Evolutionary conservation across 64 coral and sea anemone species (phyloP).

Genomic region (Pocillopora verrucosa): DNA sequence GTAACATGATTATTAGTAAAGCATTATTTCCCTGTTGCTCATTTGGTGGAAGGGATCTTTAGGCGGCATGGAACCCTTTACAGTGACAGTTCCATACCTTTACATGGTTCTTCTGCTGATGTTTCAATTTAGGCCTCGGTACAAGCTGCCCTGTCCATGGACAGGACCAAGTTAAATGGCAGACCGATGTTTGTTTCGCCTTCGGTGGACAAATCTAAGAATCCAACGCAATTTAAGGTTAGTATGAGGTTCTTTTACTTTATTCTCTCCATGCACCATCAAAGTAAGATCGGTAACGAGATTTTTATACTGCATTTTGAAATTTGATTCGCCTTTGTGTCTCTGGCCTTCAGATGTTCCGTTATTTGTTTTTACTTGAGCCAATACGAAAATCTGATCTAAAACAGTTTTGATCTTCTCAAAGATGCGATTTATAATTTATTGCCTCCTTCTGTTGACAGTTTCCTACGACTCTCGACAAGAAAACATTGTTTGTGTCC

Average conservation of each 20-base stretch:
- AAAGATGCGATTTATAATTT: not conserved
- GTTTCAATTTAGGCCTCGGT: constrained; percentile 73
- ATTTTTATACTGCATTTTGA: not conserved
- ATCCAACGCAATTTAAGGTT: constrained; percentile 90
- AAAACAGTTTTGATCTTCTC: no score
- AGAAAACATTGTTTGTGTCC: constrained; percentile 91
- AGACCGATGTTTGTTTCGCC: constrained; percentile 97
- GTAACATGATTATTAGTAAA: no score
- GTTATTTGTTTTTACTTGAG: no score
- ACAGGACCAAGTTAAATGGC: constrained; percentile 80
- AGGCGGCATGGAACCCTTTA: not conserved
- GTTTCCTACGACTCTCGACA: constrained; percentile 92
- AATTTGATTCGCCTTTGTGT: not conserved
- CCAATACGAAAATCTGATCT: no score
- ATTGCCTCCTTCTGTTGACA: not conserved
- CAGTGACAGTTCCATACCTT: not conserved
- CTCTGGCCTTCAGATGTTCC: no score
- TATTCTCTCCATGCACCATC: no score
- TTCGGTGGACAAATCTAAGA: constrained; percentile 90
- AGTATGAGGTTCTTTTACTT: not conserved
- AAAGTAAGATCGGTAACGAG: no score
- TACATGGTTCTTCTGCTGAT: not conserved
- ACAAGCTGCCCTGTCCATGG: constrained; percentile 72
- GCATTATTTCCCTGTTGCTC: no score
- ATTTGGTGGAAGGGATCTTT: no score